Conservation (phyloP, 2,888 invertebrate species). For the Hartigia nigra region DNA sequence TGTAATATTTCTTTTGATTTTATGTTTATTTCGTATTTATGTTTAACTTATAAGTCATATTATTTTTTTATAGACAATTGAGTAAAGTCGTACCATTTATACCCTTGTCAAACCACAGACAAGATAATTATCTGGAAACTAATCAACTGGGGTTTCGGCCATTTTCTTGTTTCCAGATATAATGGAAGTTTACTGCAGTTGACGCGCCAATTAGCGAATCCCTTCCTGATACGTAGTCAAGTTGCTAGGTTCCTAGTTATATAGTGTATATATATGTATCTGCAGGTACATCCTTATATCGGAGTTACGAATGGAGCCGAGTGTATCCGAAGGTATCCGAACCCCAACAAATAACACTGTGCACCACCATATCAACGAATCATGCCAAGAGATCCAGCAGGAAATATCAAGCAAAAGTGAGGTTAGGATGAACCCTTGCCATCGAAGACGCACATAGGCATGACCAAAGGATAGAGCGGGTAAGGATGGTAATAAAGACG, state of each 20-base stretch:
- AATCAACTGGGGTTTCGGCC: constrained; percentile 18
- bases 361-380: no score
- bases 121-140: constrained; percentile 28
- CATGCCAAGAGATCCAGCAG: not conserved
- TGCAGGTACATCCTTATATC: not conserved
- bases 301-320: not conserved
- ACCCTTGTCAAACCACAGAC: constrained; percentile 27
- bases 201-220: not conserved
- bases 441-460: not conserved
- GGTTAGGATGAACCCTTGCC: not conserved
- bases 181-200: constrained; percentile 1
- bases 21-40: no score
- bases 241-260: not conserved
- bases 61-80: not conserved
- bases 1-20: no score
- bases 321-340: not conserved
- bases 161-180: constrained; percentile 13
- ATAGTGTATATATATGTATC: not conserved
- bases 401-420: not conserved
- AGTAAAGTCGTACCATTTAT: constrained; percentile 4
- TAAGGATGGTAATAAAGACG: not conserved
- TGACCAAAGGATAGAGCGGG: not conserved
- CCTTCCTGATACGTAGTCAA: not conserved
- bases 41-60: not conserved
- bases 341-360: not conserved